Percentiles rank a stretch among this genome's conserved stretches.
Evolutionary conservation across 2,888 invertebrate species (phyloP).

Genomic region (Diachrysia chrysitis): DNA sequence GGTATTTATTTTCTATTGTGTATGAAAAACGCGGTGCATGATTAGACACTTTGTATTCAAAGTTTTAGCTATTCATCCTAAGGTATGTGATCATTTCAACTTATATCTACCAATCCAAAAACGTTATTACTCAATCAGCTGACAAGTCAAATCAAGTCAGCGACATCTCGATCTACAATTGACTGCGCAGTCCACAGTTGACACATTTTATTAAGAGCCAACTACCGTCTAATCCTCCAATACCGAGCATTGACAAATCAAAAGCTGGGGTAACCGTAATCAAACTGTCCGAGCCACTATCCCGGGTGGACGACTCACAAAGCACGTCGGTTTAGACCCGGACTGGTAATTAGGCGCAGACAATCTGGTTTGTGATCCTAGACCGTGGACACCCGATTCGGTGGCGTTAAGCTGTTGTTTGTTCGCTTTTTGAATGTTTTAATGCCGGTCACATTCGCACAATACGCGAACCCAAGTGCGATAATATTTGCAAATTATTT

Average conservation of each 20-base stretch:
- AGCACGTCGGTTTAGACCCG: slow-evolving; percentile 44
- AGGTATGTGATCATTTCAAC: neutral
- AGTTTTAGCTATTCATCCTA: too few relatives aligned
- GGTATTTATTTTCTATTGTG: too few relatives aligned
- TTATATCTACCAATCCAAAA: neutral
- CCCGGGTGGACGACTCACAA: slow-evolving; percentile 54
- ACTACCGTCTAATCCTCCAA: slow-evolving; percentile 11
- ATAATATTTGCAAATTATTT: neutral
- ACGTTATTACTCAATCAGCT: neutral
- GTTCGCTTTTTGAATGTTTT: slow-evolving; percentile 7
- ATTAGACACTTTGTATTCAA: too few relatives aligned
- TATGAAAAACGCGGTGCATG: too few relatives aligned
- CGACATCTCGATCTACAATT: neutral
- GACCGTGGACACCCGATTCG: slow-evolving; percentile 37
- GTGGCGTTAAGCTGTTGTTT: slow-evolving; percentile 27
- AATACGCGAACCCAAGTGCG: neutral
- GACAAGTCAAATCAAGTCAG: neutral
- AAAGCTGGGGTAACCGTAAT: slow-evolving; percentile 48
- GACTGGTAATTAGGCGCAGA: slow-evolving; percentile 62
- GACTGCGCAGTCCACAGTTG: neutral
- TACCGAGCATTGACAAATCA: slow-evolving; percentile 48
- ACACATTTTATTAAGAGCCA: slow-evolving; percentile 28
- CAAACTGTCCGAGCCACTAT: slow-evolving; percentile 51
- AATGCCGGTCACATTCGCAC: neutral
- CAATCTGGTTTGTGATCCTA: slow-evolving; percentile 49